Percentiles rank a stretch among this genome's conserved stretches.
Conservation (phyloP, 2,888 invertebrate species). For the Agrochola lota region DNA sequence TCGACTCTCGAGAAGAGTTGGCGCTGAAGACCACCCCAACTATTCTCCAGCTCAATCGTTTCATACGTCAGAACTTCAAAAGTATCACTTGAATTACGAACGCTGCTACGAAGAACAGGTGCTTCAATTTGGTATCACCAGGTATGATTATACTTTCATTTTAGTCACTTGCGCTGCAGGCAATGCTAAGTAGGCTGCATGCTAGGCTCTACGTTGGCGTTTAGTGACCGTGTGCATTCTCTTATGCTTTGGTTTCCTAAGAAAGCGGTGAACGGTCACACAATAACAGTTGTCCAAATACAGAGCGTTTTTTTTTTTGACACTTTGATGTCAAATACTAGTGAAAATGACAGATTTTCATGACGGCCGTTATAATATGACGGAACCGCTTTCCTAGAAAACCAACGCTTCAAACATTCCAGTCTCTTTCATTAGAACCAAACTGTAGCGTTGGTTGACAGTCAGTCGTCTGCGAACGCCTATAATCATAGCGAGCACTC, state of each 20-base stretch:
- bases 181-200: too few relatives aligned
- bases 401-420: background rate
- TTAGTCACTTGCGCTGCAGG: background rate
- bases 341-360: background rate
- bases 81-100: background rate
- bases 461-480: slow-evolving; percentile 8
- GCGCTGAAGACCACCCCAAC: too few relatives aligned
- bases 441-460: background rate
- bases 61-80: too few relatives aligned
- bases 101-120: background rate
- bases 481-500: background rate
- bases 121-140: background rate
- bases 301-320: too few relatives aligned
- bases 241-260: background rate
- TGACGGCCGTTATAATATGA: background rate
- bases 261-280: background rate
- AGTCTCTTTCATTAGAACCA: background rate
- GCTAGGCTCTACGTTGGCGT: too few relatives aligned
- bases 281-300: background rate
- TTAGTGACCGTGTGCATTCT: background rate
- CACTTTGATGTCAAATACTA: background rate
- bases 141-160: background rate
- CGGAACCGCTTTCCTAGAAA: background rate
- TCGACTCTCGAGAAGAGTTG: too few relatives aligned
- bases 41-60: too few relatives aligned